Evolutionary conservation across 2,797 vertebrate genomes (phyloP).

Genomic region (Simalia tracyae): DNA sequence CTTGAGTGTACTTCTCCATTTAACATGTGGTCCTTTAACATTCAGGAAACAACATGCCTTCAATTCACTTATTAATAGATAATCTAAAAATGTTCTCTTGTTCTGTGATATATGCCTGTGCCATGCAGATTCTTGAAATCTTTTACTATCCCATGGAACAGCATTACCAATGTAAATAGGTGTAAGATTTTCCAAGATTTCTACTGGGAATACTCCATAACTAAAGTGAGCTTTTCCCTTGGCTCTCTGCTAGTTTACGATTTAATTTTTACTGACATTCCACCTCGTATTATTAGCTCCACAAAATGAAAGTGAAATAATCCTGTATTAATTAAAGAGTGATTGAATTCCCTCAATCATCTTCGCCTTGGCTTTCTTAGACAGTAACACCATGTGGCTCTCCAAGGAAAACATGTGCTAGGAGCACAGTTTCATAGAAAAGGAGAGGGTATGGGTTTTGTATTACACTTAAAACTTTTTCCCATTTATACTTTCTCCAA

Average conservation of each 20-base stretch:
- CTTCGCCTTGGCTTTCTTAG: slow-evolving; percentile 71
- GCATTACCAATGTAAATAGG: slow-evolving; percentile 67
- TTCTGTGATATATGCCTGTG: slow-evolving; percentile 69
- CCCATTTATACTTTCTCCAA: not conserved
- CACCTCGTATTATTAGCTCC: slow-evolving; percentile 77
- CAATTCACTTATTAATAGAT: slow-evolving; percentile 74
- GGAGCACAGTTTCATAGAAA: not conserved
- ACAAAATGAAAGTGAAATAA: slow-evolving; percentile 81
- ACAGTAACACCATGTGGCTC: slow-evolving; percentile 52
- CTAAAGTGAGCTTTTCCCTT: slow-evolving; percentile 72
- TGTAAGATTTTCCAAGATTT: slow-evolving; percentile 72
- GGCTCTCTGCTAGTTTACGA: slow-evolving; percentile 75
- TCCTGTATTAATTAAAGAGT: slow-evolving; percentile 81
- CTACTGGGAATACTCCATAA: slow-evolving; percentile 69
- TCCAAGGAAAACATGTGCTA: slow-evolving; percentile 60
- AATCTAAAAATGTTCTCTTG: slow-evolving; percentile 72
- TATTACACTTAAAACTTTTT: not conserved
- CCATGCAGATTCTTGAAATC: slow-evolving; percentile 62
- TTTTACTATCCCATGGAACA: slow-evolving; percentile 60
- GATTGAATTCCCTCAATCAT: slow-evolving; percentile 74
- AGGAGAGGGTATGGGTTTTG: not conserved
- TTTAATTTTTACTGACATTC: slow-evolving; percentile 82
- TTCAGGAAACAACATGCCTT: slow-evolving; percentile 76
- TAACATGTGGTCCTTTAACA: slow-evolving; percentile 73
- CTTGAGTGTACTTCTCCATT: slow-evolving; percentile 74